Evolutionary conservation across 2,797 vertebrate species (phyloP).

Genomic region (Thunnus albacares): DNA sequence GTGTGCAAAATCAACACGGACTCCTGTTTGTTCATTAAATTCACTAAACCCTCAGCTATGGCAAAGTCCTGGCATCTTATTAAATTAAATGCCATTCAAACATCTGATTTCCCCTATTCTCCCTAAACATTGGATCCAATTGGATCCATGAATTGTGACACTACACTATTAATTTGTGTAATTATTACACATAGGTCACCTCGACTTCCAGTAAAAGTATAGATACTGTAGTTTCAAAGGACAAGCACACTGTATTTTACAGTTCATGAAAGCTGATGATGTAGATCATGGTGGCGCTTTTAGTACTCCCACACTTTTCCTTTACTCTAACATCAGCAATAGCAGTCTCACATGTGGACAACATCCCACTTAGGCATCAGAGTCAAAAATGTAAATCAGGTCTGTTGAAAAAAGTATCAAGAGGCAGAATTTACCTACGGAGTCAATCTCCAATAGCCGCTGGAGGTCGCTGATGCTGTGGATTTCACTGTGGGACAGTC

Average conservation of each 20-base stretch:
- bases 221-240: not conserved
- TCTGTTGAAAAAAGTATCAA: constrained; percentile 68
- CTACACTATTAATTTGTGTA: not conserved
- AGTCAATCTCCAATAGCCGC: constrained; percentile 98
- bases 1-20: not conserved
- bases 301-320: not conserved
- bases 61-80: not conserved
- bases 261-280: constrained; percentile 15
- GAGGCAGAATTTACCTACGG: constrained; percentile 97
- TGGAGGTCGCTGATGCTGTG: constrained; percentile 99
- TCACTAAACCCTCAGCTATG: not conserved
- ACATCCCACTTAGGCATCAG: not conserved
- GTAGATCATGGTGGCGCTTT: constrained; percentile 4
- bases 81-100: not conserved
- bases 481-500: constrained; percentile 96
- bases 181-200: not conserved
- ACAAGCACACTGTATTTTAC: not conserved
- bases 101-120: no score
- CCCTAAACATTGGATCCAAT: no score
- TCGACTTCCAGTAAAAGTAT: not conserved
- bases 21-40: not conserved
- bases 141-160: not conserved
- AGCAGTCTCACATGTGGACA: constrained; percentile 37
- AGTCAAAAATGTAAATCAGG: constrained; percentile 46
- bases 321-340: constrained; percentile 15